Evolutionary conservation across 2,113 vertebrate species (phyloP).

Genomic region (Malurus alboscapulatus): DNA sequence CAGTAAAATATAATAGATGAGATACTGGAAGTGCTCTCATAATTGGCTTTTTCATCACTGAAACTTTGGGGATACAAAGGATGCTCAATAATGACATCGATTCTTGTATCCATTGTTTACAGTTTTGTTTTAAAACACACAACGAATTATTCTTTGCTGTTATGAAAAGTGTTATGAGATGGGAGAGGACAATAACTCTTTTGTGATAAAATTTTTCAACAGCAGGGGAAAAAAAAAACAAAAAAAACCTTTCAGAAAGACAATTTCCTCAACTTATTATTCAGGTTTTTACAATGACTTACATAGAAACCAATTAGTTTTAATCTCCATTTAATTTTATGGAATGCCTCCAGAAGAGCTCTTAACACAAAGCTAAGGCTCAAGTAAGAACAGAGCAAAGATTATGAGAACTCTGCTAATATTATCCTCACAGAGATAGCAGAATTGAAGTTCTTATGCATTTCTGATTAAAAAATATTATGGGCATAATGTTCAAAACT

Average conservation of each 20-base stretch:
- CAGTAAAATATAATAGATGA: not conserved
- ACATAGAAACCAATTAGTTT: conserved; percentile 5
- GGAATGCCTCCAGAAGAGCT: not conserved
- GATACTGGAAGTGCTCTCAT: not conserved
- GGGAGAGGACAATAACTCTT: not conserved
- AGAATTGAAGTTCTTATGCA: not conserved
- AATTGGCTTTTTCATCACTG: not conserved
- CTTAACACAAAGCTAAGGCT: not conserved
- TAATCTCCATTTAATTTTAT: conserved; percentile 2
- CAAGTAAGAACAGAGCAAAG: not conserved
- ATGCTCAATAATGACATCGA: not conserved
- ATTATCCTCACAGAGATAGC: not conserved
- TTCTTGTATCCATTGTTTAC: not conserved
- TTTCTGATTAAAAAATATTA: not conserved
- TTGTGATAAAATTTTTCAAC: not conserved
- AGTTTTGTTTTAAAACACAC: not conserved
- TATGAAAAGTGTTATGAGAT: not conserved
- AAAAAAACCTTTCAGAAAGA: not conserved
- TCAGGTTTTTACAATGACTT: not conserved
- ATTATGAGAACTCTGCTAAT: not conserved
- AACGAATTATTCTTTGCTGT: not conserved
- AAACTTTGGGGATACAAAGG: not conserved
- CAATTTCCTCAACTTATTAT: not conserved
- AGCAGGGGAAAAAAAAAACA: not conserved
- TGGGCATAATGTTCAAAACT: not conserved